Conservation (phyloP, 2,888 invertebrate species). For the Tetropium fuscum region DNA sequence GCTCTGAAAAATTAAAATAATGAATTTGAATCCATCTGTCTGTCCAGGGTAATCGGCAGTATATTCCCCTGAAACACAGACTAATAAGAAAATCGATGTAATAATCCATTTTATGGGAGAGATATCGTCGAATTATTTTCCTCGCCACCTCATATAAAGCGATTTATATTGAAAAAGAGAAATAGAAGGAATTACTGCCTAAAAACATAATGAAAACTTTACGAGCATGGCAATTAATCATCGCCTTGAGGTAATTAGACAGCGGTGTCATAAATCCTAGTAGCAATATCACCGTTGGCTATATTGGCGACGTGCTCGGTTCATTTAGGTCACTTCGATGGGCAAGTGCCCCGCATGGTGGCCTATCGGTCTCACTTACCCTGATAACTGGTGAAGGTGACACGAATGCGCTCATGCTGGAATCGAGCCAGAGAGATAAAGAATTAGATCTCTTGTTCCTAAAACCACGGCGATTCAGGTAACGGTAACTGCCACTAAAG, state of each 20-base stretch:
- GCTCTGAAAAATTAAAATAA: too few relatives aligned
- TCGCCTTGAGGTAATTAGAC: conserved; percentile 41
- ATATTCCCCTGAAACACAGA: background rate
- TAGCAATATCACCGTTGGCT: conserved; percentile 44
- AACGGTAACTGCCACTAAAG: conserved; percentile 62
- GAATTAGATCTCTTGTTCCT: conserved; percentile 56
- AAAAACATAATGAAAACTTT: conserved; percentile 19
- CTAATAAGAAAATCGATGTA: background rate
- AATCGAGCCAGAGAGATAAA: conserved; percentile 57
- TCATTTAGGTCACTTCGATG: conserved; percentile 34
- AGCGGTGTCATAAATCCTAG: conserved; percentile 43
- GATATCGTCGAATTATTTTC: background rate
- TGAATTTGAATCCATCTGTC: too few relatives aligned
- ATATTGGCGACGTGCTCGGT: conserved; percentile 35
- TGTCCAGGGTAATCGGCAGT: too few relatives aligned
- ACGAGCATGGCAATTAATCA: conserved; percentile 9
- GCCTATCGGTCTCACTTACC: conserved; percentile 38
- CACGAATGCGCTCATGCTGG: conserved; percentile 43
- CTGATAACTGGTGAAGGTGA: conserved; percentile 37
- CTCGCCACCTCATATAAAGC: background rate
- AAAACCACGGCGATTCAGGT: conserved; percentile 60
- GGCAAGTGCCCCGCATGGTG: conserved; percentile 38
- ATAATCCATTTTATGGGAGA: background rate
- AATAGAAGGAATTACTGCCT: conserved; percentile 2
- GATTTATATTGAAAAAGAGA: conserved; percentile 1